phyloP scores from a whole-genome alignment of 2,888 invertebrate species.

The Amphipyra berbera region DNA sequence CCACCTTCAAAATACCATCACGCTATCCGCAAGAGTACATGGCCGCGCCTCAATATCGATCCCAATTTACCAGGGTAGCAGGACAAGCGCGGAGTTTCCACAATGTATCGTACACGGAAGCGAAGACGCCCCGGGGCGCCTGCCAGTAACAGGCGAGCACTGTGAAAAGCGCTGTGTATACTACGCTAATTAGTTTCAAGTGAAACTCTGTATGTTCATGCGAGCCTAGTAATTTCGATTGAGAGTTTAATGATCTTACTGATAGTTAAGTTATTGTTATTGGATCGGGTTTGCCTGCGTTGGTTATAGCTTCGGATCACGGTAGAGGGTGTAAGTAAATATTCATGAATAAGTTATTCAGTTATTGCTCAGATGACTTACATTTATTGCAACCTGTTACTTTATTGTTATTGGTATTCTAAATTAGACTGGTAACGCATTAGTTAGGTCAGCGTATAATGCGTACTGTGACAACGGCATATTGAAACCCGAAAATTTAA shows the following conservation, averaged over 20 bases:
- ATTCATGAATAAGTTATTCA: slow-evolving; percentile 50
- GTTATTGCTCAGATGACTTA: slow-evolving; percentile 36
- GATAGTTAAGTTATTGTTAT: slow-evolving; percentile 58
- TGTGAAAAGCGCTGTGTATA: slow-evolving; percentile 61
- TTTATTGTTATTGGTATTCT: slow-evolving; percentile 49
- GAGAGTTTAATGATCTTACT: slow-evolving; percentile 60
- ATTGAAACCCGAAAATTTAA: slow-evolving; percentile 6
- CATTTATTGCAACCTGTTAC: slow-evolving; percentile 48
- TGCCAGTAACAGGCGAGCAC: slow-evolving; percentile 72
- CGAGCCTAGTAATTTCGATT: slow-evolving; percentile 71
- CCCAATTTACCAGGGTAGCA: slow-evolving; percentile 68
- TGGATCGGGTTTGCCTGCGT: slow-evolving; percentile 25
- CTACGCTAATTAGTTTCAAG: slow-evolving; percentile 64
- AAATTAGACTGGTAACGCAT: slow-evolving; percentile 45
- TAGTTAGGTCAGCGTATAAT: slow-evolving; percentile 22
- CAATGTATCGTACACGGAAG: slow-evolving; percentile 64
- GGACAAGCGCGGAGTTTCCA: slow-evolving; percentile 65
- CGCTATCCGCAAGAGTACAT: slow-evolving; percentile 55
- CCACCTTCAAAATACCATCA: slow-evolving; percentile 57
- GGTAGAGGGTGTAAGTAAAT: slow-evolving; percentile 50
- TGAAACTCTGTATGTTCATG: slow-evolving; percentile 79
- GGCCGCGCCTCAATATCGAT: slow-evolving; percentile 65
- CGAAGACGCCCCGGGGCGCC: slow-evolving; percentile 75
- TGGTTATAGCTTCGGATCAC: slow-evolving; percentile 46
- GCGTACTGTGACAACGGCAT: slow-evolving; percentile 40